phyloP scores from a whole-genome alignment of 1,140 invertebrate genomes.

The Camponotus pennsylvanicus region DNA sequence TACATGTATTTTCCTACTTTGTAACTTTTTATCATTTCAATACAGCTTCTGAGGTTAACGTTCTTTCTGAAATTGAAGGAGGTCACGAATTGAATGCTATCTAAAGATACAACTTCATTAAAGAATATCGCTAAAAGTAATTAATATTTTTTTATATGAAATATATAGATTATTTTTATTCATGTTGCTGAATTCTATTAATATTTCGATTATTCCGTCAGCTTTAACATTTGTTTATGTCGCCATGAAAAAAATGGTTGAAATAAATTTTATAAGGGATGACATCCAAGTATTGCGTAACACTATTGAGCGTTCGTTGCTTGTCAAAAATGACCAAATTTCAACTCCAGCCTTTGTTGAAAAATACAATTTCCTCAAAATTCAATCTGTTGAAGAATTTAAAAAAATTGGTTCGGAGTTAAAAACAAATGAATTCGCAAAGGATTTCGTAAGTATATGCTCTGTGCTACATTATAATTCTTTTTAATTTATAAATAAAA shows the following conservation, averaged over 20 bases:
- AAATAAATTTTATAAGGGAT: background rate
- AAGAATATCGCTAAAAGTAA: background rate
- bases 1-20: background rate
- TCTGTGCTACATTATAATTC: background rate
- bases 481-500: background rate
- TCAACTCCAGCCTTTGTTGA: background rate
- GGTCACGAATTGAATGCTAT: background rate
- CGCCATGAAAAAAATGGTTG: background rate
- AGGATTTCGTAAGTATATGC: constrained; percentile 11
- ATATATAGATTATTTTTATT: background rate
- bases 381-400: background rate
- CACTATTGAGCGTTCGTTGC: background rate
- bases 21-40: background rate
- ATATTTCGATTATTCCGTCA: background rate
- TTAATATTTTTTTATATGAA: background rate
- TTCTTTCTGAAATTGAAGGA: too few relatives aligned
- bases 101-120: constrained; percentile 3
- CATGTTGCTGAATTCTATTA: background rate
- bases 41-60: background rate
- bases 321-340: background rate
- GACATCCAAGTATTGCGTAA: background rate
- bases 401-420: background rate
- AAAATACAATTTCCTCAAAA: background rate
- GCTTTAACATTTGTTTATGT: constrained; percentile 4
- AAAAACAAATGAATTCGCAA: background rate